Percentiles rank a stretch among this genome's conserved stretches.
Conservation (phyloP, 2,797 vertebrate genomes). For the Rhynchonycteris naso region DNA sequence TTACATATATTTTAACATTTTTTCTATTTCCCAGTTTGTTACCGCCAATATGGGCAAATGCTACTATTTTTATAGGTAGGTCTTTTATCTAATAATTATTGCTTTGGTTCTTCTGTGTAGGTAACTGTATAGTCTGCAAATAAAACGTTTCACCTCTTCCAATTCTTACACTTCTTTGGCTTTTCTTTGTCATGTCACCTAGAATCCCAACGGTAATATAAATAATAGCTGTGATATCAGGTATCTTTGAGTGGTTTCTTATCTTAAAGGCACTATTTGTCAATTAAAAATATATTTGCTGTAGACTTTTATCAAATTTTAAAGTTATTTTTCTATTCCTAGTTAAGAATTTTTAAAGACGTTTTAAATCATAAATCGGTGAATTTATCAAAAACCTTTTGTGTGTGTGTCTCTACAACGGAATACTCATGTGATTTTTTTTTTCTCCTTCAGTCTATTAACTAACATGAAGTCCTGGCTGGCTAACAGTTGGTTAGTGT, state of each 20-base stretch:
- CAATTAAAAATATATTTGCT: background rate
- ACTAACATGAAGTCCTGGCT: background rate
- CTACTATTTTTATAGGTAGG: background rate
- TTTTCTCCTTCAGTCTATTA: background rate
- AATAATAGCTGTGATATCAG: background rate
- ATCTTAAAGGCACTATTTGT: background rate
- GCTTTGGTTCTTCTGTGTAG: background rate
- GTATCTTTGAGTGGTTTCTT: background rate
- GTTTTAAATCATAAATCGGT: background rate
- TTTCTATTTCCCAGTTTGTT: background rate
- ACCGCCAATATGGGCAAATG: background rate
- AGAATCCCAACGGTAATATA: background rate
- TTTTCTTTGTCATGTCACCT: slow-evolving; percentile 10
- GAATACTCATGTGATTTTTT: background rate
- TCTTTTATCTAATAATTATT: slow-evolving; percentile 10
- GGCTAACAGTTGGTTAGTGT: too few species aligned
- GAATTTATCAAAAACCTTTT: slow-evolving; percentile 5
- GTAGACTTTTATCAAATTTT: background rate
- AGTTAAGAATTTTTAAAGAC: background rate
- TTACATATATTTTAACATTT: background rate
- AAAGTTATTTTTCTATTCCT: background rate
- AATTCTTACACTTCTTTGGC: background rate
- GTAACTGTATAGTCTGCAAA: background rate
- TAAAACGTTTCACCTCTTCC: slow-evolving; percentile 1
- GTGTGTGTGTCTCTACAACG: background rate